Base-by-base conservation (phyloP, 53 echinoderm and acorn worm genomes). In the Luidia sarsii region DNA sequence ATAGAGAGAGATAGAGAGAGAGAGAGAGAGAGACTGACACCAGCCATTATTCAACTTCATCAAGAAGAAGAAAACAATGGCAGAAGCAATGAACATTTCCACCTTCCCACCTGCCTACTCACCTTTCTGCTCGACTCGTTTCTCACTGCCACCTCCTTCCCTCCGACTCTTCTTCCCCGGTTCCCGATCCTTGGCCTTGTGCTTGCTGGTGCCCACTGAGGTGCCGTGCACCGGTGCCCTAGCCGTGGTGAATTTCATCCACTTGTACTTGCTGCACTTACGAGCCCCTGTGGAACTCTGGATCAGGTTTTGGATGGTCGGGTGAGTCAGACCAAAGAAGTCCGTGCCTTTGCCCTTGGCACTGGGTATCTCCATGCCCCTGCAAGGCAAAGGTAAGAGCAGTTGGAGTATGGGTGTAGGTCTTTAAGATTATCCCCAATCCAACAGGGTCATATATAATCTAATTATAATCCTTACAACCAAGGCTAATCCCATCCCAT, bases 321-420 rank as follows among this genome's bases (percentile, higher is more conserved):
- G 96, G 74, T 96, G 90, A 16, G 90, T 88, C 75, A 96, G 83
- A 24, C 96, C 96, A 41, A 96, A 96, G 75, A 96, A 96, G 39
- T 93, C 96, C 6, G 88, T 82, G 3, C 92, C 93, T 29, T 82
- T 82, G 15, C 88, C 92, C 14, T 75, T 43, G 29, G 77, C 77
- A 13, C 48, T 77, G 27, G 54, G 38, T 3, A 86, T 46, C 33
- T 86, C 86, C 41, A 57, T 77, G 33, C 86, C 77, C 16, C 86
- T 86, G 30, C 24, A 18, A 13, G 18, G 31, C 21, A 5, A 39
- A 74, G 6, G 41, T 41, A 7, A 41, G n/a, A n/a, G n/a, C n/a
- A n/a, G n/a, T n/a, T n/a, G n/a, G n/a, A n/a, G n/a, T n/a, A n/a
- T n/a, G n/a, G n/a, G n/a, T n/a, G n/a, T n/a, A n/a, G n/a, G n/a